These are phyloP conservation scores for Asarcornis scutulata DNA, from an alignment of 2,113 vertebrate genomes.

Conservation along the genomic window DNA sequence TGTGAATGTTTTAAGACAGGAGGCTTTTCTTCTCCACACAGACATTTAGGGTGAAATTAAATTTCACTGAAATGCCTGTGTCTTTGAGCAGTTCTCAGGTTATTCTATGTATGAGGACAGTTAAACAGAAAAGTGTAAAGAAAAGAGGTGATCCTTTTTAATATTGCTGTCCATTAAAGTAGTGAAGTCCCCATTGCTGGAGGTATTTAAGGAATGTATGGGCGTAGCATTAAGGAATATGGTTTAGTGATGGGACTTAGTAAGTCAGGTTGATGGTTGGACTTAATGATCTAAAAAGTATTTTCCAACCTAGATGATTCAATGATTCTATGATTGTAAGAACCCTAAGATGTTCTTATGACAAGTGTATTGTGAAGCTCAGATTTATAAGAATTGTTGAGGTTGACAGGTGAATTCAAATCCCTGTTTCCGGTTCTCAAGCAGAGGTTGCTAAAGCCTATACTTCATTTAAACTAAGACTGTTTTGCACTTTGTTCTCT, in stretches of 20 bases:
- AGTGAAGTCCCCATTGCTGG: too few species aligned
- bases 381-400: neutral
- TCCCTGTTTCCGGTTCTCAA: slow-evolving; percentile 7
- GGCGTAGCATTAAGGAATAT: too few species aligned
- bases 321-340: neutral
- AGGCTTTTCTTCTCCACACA: neutral
- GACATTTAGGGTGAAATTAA: slow-evolving; percentile 26
- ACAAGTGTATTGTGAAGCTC: neutral
- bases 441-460: neutral
- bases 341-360: neutral
- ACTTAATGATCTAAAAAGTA: too few species aligned
- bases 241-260: too few species aligned
- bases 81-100: neutral
- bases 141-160: neutral
- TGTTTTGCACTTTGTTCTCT: neutral
- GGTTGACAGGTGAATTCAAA: neutral
- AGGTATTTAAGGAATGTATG: too few species aligned
- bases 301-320: too few species aligned
- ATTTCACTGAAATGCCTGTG: neutral
- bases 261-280: too few species aligned
- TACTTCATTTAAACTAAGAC: slow-evolving; percentile 11
- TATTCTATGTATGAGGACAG: neutral
- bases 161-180: too few species aligned
- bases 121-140: neutral
- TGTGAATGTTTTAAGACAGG: neutral